These are phyloP conservation scores for Wiebesia pumilae DNA, from an alignment of 1,140 invertebrate genomes.

Conservation along the genomic window DNA sequence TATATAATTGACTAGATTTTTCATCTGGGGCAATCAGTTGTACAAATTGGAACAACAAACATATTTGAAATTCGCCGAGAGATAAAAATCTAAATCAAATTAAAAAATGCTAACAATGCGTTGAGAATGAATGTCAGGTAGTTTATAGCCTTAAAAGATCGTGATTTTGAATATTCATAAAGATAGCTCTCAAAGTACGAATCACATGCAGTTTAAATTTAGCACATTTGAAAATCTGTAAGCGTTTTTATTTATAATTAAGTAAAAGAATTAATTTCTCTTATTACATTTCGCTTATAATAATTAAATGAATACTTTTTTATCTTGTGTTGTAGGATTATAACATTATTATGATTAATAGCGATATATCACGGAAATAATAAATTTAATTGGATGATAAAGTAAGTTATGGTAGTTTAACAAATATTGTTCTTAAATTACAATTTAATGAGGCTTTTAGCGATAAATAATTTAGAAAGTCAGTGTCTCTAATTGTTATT, in stretches of 20 bases:
- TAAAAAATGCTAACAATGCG: conserved; percentile 13
- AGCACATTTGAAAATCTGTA: neutral
- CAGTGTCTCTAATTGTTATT: neutral
- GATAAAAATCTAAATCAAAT: conserved; percentile 3
- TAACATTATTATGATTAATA: neutral
- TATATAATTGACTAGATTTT: neutral
- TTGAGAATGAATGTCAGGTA: neutral
- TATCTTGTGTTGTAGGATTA: neutral
- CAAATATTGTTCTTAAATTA: neutral
- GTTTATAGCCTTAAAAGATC: neutral
- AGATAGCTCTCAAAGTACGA: neutral
- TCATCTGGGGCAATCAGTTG: neutral
- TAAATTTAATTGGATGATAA: neutral
- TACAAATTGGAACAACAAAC: neutral
- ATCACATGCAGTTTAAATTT: neutral
- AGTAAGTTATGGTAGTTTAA: neutral
- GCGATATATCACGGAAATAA: neutral
- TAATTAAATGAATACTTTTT: too few relatives aligned
- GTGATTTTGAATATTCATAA: conserved; percentile 32
- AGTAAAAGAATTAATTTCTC: neutral
- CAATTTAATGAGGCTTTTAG: neutral
- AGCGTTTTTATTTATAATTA: neutral
- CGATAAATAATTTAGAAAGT: neutral
- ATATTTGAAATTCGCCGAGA: neutral
- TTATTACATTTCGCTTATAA: too few relatives aligned